Evolutionary conservation across 2,113 vertebrate species (phyloP).

Genomic region (Carollia perspicillata): DNA sequence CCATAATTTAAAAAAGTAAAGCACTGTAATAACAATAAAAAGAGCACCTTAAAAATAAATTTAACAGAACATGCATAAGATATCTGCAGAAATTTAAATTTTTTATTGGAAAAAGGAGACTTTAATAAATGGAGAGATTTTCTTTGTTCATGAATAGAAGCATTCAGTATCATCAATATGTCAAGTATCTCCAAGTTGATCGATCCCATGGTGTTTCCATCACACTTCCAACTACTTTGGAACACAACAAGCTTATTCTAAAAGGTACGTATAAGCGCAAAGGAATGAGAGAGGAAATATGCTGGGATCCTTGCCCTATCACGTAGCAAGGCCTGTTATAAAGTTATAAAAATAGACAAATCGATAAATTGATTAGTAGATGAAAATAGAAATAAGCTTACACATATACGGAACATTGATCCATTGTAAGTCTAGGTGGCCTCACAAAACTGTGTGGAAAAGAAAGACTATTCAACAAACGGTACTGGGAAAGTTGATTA

Average conservation of each 20-base stretch:
- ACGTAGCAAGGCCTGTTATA: background rate
- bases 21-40: constrained; percentile 17
- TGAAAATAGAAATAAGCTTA: background rate
- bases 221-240: background rate
- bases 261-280: background rate
- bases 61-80: background rate
- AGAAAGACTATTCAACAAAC: background rate
- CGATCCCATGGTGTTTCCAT: background rate
- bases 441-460: background rate
- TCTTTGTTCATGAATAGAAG: background rate
- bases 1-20: background rate
- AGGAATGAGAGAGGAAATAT: background rate
- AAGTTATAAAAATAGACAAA: background rate
- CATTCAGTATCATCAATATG: background rate
- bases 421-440: background rate
- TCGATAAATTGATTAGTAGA: background rate
- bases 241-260: background rate
- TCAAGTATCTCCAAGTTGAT: background rate
- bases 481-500: background rate
- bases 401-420: background rate
- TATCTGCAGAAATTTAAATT: background rate
- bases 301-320: background rate
- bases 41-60: background rate
- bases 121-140: background rate
- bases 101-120: background rate